Conservation (phyloP, 2,113 vertebrate genomes). For the Herpetotheres cachinnans region DNA sequence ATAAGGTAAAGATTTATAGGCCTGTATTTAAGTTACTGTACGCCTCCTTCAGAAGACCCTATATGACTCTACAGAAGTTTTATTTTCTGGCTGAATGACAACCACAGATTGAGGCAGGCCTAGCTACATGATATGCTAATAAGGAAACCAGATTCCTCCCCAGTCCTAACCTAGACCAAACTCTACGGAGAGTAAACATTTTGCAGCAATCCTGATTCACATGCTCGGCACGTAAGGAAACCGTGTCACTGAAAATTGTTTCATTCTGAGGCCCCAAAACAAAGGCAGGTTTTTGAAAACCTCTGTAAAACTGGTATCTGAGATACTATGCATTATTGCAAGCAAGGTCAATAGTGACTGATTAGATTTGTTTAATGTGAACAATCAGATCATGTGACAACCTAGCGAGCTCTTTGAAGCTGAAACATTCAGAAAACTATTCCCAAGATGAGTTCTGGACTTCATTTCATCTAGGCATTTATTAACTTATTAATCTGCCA, state of each 20-base stretch:
- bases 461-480: slow-evolving; percentile 23
- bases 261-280: background rate
- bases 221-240: rapidly evolving
- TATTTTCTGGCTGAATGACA: background rate
- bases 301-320: background rate
- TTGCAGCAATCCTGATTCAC: background rate
- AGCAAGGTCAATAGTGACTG: background rate
- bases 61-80: background rate
- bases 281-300: background rate
- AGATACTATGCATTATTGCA: background rate
- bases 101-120: background rate
- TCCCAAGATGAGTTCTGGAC: background rate
- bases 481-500: slow-evolving; percentile 32
- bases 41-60: background rate
- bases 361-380: background rate
- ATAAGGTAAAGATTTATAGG: background rate
- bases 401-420: background rate
- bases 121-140: background rate
- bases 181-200: background rate
- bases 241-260: background rate
- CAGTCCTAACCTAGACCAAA: background rate
- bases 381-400: background rate
- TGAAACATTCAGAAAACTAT: background rate
- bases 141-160: background rate
- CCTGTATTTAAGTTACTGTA: background rate